These are phyloP conservation scores for Lontra canadensis DNA, from an alignment of 2,113 vertebrate genomes.

Conservation along the genomic window DNA sequence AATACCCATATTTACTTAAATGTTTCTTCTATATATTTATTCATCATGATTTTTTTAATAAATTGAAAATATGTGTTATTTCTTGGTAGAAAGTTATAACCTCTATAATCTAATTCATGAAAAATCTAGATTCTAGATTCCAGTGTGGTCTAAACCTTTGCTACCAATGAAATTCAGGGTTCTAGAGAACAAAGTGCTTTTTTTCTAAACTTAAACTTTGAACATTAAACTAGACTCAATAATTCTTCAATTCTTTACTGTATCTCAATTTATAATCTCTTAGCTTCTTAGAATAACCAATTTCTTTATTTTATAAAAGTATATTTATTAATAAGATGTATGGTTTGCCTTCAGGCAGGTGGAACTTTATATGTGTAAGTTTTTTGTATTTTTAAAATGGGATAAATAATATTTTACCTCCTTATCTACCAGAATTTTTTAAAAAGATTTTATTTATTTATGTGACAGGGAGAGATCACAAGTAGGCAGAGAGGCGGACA, in stretches of 20 bases:
- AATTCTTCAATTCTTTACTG: background rate
- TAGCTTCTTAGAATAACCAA: background rate
- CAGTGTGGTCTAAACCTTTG: background rate
- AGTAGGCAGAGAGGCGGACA: too few species aligned
- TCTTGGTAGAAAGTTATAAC: background rate
- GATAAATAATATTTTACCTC: background rate
- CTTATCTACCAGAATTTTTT: background rate
- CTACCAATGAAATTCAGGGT: background rate
- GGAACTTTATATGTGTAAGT: background rate
- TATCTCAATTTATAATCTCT: background rate
- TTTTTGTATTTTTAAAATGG: background rate
- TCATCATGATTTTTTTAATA: background rate
- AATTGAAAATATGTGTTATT: background rate
- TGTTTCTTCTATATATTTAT: background rate
- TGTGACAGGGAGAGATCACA: too few species aligned
- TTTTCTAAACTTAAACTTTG: background rate
- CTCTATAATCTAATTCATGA: background rate
- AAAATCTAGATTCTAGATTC: background rate
- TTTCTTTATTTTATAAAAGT: background rate
- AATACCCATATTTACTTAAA: background rate
- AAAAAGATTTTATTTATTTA: too few species aligned
- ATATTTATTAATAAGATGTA: background rate
- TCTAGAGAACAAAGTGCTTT: background rate
- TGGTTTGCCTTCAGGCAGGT: background rate
- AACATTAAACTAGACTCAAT: background rate